Percentiles rank a stretch among this genome's conserved stretches.
These are phyloP conservation scores for Limnephilus auricula DNA, from an alignment of 2,888 invertebrate species.

Conservation along the genomic window DNA sequence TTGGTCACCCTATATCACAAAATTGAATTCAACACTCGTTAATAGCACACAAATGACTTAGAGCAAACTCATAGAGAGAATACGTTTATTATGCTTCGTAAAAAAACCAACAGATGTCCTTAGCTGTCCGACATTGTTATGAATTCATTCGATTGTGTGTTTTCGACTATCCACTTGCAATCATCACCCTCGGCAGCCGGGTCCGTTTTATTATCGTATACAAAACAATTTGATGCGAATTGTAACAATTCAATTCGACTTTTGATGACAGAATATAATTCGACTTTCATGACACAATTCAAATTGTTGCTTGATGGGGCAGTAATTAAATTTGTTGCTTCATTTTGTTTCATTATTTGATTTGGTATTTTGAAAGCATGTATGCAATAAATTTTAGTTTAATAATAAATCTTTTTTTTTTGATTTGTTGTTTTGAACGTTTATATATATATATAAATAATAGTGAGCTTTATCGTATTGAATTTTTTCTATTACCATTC, in stretches of 20 bases:
- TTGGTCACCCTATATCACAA: not conserved
- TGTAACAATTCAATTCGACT: not conserved
- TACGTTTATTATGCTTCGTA: conserved; percentile 14
- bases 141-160: conserved; percentile 25
- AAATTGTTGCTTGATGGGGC: not conserved
- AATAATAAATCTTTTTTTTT: too few species aligned
- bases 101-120: conserved; percentile 41
- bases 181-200: not conserved
- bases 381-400: too few species aligned
- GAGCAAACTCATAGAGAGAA: not conserved
- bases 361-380: not conserved
- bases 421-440: too few species aligned
- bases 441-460: too few species aligned
- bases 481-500: too few species aligned
- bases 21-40: conserved; percentile 5
- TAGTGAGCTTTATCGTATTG: too few species aligned
- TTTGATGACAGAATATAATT: not conserved
- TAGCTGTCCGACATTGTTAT: not conserved
- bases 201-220: not conserved
- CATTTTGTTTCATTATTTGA: not conserved
- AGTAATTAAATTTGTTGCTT: not conserved
- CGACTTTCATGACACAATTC: not conserved
- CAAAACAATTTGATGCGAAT: not conserved
- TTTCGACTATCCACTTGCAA: not conserved
- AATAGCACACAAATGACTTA: conserved; percentile 27